Evolutionary conservation across 2,888 invertebrate genomes (phyloP), one percentile per base, ranked within the genome.

Genomic region (Patella caerulea): DNA sequence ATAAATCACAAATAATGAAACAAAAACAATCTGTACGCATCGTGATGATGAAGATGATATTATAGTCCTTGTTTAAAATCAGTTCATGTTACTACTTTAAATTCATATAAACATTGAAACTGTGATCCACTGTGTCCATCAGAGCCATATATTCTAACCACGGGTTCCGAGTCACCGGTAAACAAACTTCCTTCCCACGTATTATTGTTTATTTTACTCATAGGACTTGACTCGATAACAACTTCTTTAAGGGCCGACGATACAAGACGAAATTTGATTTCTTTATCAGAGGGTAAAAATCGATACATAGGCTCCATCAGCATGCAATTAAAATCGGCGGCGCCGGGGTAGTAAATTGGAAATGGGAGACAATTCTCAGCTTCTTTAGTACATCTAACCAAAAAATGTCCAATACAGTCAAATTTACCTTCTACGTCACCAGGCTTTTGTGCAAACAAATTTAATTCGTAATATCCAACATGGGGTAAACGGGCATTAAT

Each of bases 361-460:
- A 65, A 65, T 11, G 65, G 65, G 65, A 24, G 11, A 65, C 65
- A 65, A 11, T 65, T 65, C 24, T 65, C 24, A 11, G 24, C 19
- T 24, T 24, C 65, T 65, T 65, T 65, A 65, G 65, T 19, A 65
- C 65, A 65, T 24, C 24, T 19, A 12, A 65, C 19, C 19, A 65
- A 15, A 65, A 65, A 65, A 19, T 65, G 24, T 65, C 65, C 65
- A 65, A 65, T 65, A 65, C 65, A 65, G 19, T 65, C 65, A 65
- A 65, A 65, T 65, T 24, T 65, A 3, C 65, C 65, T 12, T 65
- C 24, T 11, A 24, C 11, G 19, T 65, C 65, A 65, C 65, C 65
- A 24, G 73, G 55, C 19, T 15, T 73, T 53, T 73, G 52, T 24
- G 73, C 73, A 53, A 73, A 73, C 54, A 73, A 55, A 54, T 73